Percentiles rank a stretch among this genome's conserved stretches.
These are phyloP conservation scores for Aphelenchoides bicaudatus DNA, from an alignment of 2,888 invertebrate genomes.

Conservation along the genomic window DNA sequence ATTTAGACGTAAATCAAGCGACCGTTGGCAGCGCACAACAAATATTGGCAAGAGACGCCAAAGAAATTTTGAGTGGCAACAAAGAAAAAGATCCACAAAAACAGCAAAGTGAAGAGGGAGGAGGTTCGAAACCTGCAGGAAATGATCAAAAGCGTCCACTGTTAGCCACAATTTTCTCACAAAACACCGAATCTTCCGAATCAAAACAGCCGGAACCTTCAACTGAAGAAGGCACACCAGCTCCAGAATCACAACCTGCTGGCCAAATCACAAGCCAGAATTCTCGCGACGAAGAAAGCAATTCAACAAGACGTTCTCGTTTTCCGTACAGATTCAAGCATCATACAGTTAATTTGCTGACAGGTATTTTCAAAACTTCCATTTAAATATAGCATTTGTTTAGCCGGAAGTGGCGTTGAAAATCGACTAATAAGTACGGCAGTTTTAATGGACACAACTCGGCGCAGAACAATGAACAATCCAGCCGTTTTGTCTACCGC, in stretches of 20 bases:
- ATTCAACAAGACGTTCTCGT: conserved; percentile 41
- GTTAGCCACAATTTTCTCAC: conserved; percentile 24
- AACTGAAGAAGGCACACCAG: too few relatives aligned
- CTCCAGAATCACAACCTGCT: too few relatives aligned
- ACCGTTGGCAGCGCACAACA: conserved; percentile 57
- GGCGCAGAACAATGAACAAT: conserved; percentile 38
- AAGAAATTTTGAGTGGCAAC: conserved; percentile 29
- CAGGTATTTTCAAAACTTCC: conserved; percentile 34
- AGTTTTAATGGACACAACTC: conserved; percentile 68
- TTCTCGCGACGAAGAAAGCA: too few relatives aligned
- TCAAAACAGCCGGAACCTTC: too few relatives aligned
- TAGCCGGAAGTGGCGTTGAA: conserved; percentile 40
- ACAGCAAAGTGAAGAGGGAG: too few relatives aligned
- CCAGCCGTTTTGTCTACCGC: conserved; percentile 60
- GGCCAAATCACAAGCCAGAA: too few relatives aligned
- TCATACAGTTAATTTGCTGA: conserved; percentile 58
- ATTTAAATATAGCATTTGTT: conserved; percentile 20
- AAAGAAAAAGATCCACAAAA: conserved; percentile 31
- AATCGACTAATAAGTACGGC: conserved; percentile 90
- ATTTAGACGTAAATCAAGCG: conserved; percentile 41
- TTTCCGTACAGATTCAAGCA: conserved; percentile 60
- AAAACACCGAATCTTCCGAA: neutral
- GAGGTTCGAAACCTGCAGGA: conserved; percentile 2
- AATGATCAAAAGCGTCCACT: conserved; percentile 23
- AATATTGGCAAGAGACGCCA: too few relatives aligned